These are phyloP conservation scores for Turdus rufiventris DNA, from an alignment of 2,113 vertebrate species.

Conservation along the genomic window DNA sequence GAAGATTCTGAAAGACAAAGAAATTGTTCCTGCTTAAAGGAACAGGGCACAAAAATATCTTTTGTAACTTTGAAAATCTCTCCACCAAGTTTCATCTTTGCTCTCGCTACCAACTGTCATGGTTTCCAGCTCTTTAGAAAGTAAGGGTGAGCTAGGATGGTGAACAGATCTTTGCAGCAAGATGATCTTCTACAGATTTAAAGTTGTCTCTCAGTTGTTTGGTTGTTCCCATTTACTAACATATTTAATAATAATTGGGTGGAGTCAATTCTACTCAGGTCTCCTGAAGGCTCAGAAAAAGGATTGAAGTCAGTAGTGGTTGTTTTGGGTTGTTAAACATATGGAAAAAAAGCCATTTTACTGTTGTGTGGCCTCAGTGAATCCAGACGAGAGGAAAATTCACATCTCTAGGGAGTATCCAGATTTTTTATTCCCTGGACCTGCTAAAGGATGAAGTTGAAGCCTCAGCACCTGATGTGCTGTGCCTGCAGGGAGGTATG, in stretches of 20 bases:
- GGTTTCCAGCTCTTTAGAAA: neutral
- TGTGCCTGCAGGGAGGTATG: neutral
- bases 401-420: neutral
- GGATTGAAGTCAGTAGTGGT: neutral
- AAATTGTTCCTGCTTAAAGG: neutral
- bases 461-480: neutral
- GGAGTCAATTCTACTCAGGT: neutral
- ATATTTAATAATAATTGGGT: neutral
- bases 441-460: neutral
- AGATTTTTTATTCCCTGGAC: neutral
- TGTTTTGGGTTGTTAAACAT: neutral
- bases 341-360: neutral
- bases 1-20: neutral
- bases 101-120: neutral
- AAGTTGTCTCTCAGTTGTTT: accelerated
- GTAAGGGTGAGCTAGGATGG: neutral
- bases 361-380: neutral
- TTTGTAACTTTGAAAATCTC: neutral
- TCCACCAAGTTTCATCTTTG: neutral
- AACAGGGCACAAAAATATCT: neutral
- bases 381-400: neutral
- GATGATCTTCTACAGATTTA: neutral
- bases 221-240: neutral
- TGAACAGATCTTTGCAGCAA: neutral
- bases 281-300: neutral